These are phyloP conservation scores for Ptilorrhoa leucosticta DNA, from an alignment of 2,113 vertebrate genomes.

Conservation along the genomic window DNA sequence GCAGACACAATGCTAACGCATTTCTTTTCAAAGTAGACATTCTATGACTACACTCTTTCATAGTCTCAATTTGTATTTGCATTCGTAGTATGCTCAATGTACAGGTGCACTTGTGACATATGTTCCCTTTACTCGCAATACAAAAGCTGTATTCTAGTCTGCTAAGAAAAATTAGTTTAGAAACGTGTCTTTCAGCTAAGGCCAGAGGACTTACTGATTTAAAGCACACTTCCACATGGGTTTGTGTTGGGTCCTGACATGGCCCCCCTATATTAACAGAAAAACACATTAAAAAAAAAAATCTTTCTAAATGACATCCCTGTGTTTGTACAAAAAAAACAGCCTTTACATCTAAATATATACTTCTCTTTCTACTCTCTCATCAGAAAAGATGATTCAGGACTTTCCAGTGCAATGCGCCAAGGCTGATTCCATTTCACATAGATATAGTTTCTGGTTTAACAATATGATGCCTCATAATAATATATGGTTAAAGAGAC, in stretches of 20 bases:
- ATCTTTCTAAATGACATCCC: background rate
- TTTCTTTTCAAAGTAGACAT: background rate
- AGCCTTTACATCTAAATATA: background rate
- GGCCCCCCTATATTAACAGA: background rate
- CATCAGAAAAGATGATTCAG: background rate
- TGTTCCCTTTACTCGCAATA: background rate
- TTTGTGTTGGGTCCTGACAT: background rate
- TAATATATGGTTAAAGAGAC: background rate
- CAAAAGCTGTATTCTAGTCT: background rate
- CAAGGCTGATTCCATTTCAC: background rate
- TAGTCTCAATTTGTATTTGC: background rate
- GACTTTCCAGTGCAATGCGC: background rate
- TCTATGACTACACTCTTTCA: background rate
- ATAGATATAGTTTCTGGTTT: background rate
- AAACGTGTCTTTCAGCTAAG: background rate
- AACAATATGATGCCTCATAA: background rate
- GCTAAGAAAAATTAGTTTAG: background rate
- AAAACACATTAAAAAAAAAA: background rate
- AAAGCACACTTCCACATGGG: background rate
- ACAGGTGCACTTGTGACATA: background rate
- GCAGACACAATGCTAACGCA: background rate
- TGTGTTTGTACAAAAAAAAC: background rate
- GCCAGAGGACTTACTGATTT: background rate
- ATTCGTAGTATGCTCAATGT: background rate
- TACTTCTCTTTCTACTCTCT: background rate